A percentile compares a stretch with the other conserved stretches of the same genome.
Conservation (phyloP, 2,888 invertebrate genomes). For the Lamellibrachia satsuma region DNA sequence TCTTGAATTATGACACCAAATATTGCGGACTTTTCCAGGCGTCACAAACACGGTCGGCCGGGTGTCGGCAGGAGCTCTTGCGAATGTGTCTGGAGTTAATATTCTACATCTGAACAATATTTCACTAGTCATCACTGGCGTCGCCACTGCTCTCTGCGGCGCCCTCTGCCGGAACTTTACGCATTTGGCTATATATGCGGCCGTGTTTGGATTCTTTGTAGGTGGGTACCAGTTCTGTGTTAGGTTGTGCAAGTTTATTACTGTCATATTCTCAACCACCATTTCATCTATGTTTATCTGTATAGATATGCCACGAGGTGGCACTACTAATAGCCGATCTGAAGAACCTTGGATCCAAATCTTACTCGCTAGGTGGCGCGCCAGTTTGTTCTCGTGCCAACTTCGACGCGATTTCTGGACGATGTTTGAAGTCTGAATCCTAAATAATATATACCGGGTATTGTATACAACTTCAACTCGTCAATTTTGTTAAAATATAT, state of each 20-base stretch:
- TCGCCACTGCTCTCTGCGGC: constrained; percentile 30
- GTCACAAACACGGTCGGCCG: constrained; percentile 37
- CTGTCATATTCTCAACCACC: no score
- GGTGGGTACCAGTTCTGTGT: constrained; percentile 27
- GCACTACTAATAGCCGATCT: no score
- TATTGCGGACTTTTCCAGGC: constrained; percentile 28
- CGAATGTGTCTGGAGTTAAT: constrained; percentile 29
- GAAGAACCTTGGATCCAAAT: no score
- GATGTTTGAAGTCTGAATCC: no score
- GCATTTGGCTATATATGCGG: constrained; percentile 29
- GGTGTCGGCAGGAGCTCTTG: constrained; percentile 34
- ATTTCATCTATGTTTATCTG: not conserved
- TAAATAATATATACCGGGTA: no score
- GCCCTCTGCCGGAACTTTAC: constrained; percentile 27
- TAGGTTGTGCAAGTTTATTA: not conserved
- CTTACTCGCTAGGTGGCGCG: no score
- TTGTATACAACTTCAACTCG: no score
- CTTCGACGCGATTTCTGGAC: no score
- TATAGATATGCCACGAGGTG: not conserved
- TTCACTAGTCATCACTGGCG: constrained; percentile 33
- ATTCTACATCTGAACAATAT: constrained; percentile 37
- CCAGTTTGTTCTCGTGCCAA: no score
- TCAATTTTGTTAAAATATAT: no score
- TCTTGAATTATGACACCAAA: no score
- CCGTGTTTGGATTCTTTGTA: constrained; percentile 36